These are phyloP conservation scores for Mesoclemmys tuberculata DNA, from an alignment of 2,113 vertebrate genomes.

Conservation along the genomic window DNA sequence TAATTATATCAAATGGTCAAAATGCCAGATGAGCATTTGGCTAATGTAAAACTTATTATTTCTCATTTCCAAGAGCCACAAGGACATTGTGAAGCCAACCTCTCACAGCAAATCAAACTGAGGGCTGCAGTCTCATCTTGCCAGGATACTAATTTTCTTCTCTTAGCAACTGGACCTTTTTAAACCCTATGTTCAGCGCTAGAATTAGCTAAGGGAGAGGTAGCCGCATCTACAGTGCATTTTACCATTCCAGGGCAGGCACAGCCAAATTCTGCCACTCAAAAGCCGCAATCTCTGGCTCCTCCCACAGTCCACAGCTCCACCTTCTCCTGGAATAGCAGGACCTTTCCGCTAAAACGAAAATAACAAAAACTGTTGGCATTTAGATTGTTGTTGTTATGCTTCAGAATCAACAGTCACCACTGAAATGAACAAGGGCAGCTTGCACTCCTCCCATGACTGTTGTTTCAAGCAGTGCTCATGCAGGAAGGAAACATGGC, in stretches of 20 bases:
- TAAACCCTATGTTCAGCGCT: not conserved
- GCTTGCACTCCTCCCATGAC: not conserved
- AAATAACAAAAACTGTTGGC: not conserved
- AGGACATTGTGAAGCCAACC: not conserved
- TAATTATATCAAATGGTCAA: constrained; percentile 48
- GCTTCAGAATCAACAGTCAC: constrained; percentile 36
- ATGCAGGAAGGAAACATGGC: not conserved
- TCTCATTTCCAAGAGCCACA: not conserved
- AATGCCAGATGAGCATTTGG: constrained; percentile 37
- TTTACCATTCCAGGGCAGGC: fast-evolving
- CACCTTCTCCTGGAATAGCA: fast-evolving
- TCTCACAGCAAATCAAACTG: not conserved
- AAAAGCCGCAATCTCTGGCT: not conserved
- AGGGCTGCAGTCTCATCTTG: constrained; percentile 4
- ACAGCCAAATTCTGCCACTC: not conserved
- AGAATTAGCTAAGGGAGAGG: not conserved
- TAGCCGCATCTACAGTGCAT: not conserved
- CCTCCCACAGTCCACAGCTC: not conserved
- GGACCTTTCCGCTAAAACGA: not conserved
- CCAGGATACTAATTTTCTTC: not conserved
- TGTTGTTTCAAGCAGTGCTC: not conserved
- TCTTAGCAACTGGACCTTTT: not conserved
- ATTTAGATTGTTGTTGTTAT: not conserved
- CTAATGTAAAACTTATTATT: not conserved
- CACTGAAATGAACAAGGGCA: not conserved